These are phyloP conservation scores for Chionoecetes opilio DNA, from an alignment of 1,140 invertebrate genomes.

Conservation along the genomic window DNA sequence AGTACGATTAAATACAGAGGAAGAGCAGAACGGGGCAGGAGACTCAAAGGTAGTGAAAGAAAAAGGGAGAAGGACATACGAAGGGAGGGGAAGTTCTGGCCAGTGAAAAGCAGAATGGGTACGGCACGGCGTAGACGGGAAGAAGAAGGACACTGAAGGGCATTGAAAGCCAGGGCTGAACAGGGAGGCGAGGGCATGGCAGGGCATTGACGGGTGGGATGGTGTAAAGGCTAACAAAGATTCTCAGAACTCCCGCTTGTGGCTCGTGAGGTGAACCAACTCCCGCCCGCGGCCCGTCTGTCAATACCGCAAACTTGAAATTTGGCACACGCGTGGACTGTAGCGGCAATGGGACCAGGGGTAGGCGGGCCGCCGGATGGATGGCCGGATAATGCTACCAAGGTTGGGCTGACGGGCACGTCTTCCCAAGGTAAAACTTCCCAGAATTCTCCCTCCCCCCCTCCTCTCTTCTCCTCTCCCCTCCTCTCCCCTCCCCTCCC, in stretches of 20 bases:
- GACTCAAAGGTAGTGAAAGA: background rate
- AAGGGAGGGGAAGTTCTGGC: background rate
- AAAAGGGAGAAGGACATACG: background rate
- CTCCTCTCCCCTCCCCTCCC: background rate
- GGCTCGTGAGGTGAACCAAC: background rate
- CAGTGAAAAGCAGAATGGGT: background rate
- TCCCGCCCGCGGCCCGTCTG: slow-evolving; percentile 23
- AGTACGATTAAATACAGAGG: too few relatives aligned
- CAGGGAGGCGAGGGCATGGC: background rate
- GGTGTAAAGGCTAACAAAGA: background rate
- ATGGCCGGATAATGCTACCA: background rate
- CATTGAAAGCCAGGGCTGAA: background rate
- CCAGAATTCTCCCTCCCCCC: background rate
- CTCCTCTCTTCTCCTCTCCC: background rate
- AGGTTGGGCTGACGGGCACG: background rate
- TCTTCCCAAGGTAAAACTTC: background rate
- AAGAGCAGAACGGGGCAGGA: background rate
- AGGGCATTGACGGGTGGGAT: background rate
- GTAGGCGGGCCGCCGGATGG: background rate
- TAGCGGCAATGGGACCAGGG: slow-evolving; percentile 44
- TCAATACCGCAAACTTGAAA: slow-evolving; percentile 55
- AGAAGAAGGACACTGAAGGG: slow-evolving; percentile 3
- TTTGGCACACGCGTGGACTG: slow-evolving; percentile 47
- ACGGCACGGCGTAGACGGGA: background rate
- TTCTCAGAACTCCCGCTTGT: background rate